phyloP scores from a whole-genome alignment of 2,113 vertebrate species.

The Eidolon helvum region DNA sequence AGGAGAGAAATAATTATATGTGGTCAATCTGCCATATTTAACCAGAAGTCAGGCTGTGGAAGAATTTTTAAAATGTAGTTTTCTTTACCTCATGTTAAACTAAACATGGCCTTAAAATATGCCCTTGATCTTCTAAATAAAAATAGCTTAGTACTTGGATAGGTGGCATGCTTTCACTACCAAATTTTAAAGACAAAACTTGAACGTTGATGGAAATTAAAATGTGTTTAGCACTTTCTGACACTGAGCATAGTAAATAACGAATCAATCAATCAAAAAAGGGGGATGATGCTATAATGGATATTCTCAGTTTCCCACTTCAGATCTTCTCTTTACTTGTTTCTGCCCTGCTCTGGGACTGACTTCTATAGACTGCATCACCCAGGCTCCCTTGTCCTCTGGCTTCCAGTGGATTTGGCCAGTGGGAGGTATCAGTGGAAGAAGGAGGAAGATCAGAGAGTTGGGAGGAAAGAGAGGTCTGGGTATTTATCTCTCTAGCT shows the following conservation, averaged over 20 bases:
- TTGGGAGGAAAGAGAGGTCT: neutral
- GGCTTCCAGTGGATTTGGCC: neutral
- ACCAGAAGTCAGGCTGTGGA: neutral
- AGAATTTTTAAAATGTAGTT: neutral
- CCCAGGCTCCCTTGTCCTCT: neutral
- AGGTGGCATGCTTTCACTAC: neutral
- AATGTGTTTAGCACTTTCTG: neutral
- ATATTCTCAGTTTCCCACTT: neutral
- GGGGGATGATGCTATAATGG: neutral
- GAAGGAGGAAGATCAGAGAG: neutral
- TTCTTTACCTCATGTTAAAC: neutral
- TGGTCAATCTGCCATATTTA: neutral
- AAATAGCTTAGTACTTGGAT: neutral
- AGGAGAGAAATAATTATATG: neutral
- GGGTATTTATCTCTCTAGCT: neutral
- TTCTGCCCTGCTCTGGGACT: neutral
- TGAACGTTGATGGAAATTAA: constrained; percentile 7
- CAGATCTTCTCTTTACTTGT: neutral
- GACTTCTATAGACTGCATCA: neutral
- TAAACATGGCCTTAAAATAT: constrained; percentile 3
- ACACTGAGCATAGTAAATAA: neutral
- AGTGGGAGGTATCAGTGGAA: neutral
- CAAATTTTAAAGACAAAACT: neutral
- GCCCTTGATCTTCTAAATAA: neutral
- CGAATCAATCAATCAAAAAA: neutral